These are phyloP conservation scores for Tridacna gigas DNA, from an alignment of 2,888 invertebrate species.

Conservation along the genomic window DNA sequence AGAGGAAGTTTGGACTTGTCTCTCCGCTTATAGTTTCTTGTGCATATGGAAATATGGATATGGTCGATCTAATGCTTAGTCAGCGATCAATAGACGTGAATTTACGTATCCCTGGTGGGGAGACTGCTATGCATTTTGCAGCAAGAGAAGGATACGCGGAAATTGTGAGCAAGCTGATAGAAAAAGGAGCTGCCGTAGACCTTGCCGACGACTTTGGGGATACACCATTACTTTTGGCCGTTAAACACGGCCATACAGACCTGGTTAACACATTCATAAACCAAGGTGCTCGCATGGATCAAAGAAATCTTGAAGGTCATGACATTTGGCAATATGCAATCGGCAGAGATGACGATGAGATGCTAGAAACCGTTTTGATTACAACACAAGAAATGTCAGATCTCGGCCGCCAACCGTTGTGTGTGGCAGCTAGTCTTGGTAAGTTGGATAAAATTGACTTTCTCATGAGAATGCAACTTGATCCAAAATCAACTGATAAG, in stretches of 20 bases:
- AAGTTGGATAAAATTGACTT: constrained; percentile 72
- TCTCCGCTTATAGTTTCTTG: constrained; percentile 80
- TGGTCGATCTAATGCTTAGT: constrained; percentile 53
- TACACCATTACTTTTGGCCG: constrained; percentile 80
- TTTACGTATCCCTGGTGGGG: constrained; percentile 73
- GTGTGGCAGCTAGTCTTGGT: constrained; percentile 74
- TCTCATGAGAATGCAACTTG: constrained; percentile 72
- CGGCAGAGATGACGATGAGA: constrained; percentile 55
- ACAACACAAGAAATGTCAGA: constrained; percentile 10
- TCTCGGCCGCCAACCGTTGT: constrained; percentile 69
- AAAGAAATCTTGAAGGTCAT: constrained; percentile 76
- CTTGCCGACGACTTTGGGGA: constrained; percentile 77
- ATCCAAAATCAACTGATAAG: constrained; percentile 69
- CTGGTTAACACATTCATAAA: constrained; percentile 69
- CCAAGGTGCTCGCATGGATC: constrained; percentile 67
- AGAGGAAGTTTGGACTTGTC: constrained; percentile 79
- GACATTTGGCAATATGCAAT: constrained; percentile 80
- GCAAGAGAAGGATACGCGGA: constrained; percentile 80
- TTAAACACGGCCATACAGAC: constrained; percentile 71
- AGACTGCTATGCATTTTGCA: constrained; percentile 83
- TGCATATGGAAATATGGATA: constrained; percentile 76
- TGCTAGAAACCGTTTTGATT: constrained; percentile 11
- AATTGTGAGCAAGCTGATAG: constrained; percentile 74
- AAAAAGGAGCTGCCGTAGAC: constrained; percentile 79
- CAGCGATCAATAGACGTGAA: constrained; percentile 75